A percentile compares a stretch with the other conserved stretches of the same genome.
phyloP scores from a whole-genome alignment of 2,113 vertebrate genomes.

The Brachypodius melanocephalos region DNA sequence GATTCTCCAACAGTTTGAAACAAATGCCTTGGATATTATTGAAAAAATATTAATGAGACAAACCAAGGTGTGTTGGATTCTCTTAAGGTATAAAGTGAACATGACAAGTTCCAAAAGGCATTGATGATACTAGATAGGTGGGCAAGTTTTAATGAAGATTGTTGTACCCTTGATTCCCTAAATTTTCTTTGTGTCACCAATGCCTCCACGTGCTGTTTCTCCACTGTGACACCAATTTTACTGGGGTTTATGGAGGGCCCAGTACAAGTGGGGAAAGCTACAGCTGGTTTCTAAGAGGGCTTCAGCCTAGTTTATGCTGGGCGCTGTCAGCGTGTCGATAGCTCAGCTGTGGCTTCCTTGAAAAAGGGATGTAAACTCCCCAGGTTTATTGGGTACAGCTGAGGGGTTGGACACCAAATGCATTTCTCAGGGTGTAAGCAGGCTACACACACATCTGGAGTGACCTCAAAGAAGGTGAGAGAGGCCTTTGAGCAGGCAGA shows the following conservation, averaged over 20 bases:
- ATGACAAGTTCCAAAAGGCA: background rate
- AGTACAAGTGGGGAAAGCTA: background rate
- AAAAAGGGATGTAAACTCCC: background rate
- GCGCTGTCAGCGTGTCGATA: accelerated
- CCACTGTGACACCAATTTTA: background rate
- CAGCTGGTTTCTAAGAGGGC: background rate
- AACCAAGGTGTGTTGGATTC: background rate
- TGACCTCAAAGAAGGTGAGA: background rate
- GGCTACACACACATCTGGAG: background rate
- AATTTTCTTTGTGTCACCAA: background rate
- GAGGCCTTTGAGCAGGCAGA: background rate
- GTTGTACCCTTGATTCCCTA: background rate
- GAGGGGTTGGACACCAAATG: background rate
- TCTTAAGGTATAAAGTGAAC: background rate
- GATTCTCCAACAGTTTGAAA: background rate
- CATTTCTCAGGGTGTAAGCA: background rate
- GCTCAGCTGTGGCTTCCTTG: background rate
- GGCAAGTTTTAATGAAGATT: background rate
- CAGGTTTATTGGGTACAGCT: background rate
- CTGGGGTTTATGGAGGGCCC: background rate
- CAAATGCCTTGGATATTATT: background rate
- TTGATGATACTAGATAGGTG: background rate
- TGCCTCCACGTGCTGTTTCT: accelerated
- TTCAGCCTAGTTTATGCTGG: background rate
- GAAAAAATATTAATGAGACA: background rate